Percentiles rank a stretch among this genome's conserved stretches.
These are phyloP conservation scores for Drosophila vallismaia DNA, from an alignment of 2,888 invertebrate species.

Conservation along the genomic window DNA sequence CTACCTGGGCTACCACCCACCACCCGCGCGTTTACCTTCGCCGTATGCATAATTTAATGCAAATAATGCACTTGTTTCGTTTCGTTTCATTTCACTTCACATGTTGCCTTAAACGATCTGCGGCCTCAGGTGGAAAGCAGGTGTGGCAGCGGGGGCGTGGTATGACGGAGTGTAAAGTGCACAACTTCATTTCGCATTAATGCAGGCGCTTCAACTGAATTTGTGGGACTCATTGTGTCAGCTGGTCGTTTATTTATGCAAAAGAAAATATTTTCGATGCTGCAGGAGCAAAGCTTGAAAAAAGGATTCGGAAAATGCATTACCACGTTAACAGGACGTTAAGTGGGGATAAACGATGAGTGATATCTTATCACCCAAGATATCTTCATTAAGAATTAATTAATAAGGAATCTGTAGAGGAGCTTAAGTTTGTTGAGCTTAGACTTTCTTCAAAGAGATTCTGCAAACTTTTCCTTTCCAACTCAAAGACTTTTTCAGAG, in stretches of 20 bases:
- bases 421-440: neutral
- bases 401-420: too few relatives aligned
- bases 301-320: neutral
- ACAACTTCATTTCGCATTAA: constrained; percentile 73
- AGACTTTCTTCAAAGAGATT: neutral
- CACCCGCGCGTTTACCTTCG: constrained; percentile 45
- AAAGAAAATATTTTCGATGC: constrained; percentile 22
- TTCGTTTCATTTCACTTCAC: constrained; percentile 75
- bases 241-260: constrained; percentile 20
- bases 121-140: constrained; percentile 11
- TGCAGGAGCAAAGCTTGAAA: neutral
- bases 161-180: constrained; percentile 49
- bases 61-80: constrained; percentile 80
- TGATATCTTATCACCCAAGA: neutral
- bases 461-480: neutral
- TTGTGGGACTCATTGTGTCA: constrained; percentile 21
- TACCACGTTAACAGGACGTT: neutral
- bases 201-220: constrained; percentile 49
- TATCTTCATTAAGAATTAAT: neutral
- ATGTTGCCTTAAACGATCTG: constrained; percentile 58
- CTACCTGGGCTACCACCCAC: constrained; percentile 1
- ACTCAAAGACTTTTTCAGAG: neutral
- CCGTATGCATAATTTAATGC: constrained; percentile 78
- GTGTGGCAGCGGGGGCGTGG: constrained; percentile 4
- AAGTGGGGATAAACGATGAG: neutral